Percentiles rank a stretch among this genome's conserved stretches.
Evolutionary conservation across 2,888 invertebrate genomes (phyloP).

Genomic region (Orchesellides sinensis): DNA sequence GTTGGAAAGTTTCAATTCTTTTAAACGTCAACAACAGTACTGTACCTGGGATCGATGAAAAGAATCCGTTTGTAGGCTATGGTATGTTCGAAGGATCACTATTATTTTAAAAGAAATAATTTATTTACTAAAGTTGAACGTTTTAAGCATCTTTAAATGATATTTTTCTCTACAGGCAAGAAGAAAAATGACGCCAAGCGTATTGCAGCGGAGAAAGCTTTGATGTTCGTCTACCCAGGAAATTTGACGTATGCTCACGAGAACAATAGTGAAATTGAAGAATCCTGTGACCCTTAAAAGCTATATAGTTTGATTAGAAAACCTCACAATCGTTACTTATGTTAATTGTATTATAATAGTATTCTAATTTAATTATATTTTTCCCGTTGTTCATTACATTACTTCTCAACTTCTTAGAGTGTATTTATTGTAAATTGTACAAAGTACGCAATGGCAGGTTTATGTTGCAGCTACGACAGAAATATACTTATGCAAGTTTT

Average conservation of each 20-base stretch:
- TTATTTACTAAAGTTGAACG: too few relatives aligned
- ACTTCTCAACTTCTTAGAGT: too few relatives aligned
- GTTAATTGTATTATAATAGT: background rate
- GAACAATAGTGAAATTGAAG: background rate
- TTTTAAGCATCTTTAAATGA: too few relatives aligned
- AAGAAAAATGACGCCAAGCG: background rate
- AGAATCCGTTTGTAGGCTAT: conserved; percentile 9
- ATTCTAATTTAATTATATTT: background rate
- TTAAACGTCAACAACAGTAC: conserved; percentile 13
- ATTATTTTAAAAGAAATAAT: too few relatives aligned
- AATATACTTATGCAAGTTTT: too few relatives aligned
- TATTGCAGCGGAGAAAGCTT: background rate
- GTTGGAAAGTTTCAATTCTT: conserved; percentile 19
- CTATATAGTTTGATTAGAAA: background rate
- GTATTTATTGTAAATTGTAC: too few relatives aligned
- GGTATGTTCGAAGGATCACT: too few relatives aligned
- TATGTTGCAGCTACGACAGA: too few relatives aligned
- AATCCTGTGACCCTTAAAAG: background rate
- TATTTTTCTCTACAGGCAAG: background rate
- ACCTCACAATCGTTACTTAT: background rate
- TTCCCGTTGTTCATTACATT: background rate
- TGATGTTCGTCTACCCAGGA: background rate
- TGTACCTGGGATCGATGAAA: background rate
- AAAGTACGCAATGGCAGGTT: too few relatives aligned
- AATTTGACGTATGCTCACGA: background rate